Evolutionary conservation across 2,888 invertebrate species (phyloP).

Genomic region (Chrysodeixis includens): DNA sequence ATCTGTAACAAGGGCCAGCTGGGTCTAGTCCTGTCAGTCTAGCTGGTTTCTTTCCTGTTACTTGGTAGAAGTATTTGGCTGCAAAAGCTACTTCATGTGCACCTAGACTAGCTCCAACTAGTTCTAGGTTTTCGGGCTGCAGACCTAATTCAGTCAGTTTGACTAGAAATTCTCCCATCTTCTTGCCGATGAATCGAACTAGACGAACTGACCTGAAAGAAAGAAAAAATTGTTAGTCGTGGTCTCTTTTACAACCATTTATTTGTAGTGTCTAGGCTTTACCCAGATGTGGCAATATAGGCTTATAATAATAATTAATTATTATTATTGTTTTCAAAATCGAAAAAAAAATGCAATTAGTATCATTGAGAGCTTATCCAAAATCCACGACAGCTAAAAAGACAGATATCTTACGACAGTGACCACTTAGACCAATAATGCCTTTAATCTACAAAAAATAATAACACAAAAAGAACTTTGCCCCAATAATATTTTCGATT

Average conservation of each 20-base stretch:
- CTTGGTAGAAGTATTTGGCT: constrained; percentile 75
- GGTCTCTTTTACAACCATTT: no score
- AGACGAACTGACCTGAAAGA: constrained; percentile 78
- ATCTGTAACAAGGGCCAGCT: constrained; percentile 82
- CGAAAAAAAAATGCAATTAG: no score
- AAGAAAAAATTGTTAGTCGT: not conserved
- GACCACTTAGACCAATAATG: not conserved
- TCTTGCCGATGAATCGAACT: constrained; percentile 72
- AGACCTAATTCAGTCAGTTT: constrained; percentile 73
- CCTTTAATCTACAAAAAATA: no score
- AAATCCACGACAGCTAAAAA: not conserved
- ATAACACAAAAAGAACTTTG: no score
- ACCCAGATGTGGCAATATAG: no score
- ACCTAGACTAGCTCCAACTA: constrained; percentile 80
- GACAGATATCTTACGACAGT: not conserved
- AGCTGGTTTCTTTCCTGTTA: constrained; percentile 75
- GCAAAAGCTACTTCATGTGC: constrained; percentile 77
- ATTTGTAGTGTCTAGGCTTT: no score
- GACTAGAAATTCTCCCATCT: constrained; percentile 78
- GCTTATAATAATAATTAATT: no score
- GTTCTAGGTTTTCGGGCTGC: constrained; percentile 73
- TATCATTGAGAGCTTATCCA: no score
- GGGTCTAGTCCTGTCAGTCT: constrained; percentile 82
- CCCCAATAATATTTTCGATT: no score
- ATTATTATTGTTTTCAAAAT: no score